Conservation (phyloP, 2,888 invertebrate genomes). For the Bembecia ichneumoniformis region DNA sequence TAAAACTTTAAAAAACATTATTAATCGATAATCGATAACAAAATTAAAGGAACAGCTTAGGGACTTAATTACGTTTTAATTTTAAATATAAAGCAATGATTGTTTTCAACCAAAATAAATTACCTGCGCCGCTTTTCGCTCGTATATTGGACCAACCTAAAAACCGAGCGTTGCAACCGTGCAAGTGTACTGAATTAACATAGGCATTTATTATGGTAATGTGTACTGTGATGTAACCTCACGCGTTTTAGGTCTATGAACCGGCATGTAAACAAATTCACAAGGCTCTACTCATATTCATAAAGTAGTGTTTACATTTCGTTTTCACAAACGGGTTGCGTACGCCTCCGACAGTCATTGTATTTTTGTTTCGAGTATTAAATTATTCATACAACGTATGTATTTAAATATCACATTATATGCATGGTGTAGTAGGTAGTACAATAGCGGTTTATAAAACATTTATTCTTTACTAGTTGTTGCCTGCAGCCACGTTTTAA, state of each 20-base stretch:
- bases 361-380: background rate
- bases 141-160: background rate
- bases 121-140: background rate
- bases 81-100: too few relatives aligned
- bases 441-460: too few relatives aligned
- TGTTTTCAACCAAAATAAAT: too few relatives aligned
- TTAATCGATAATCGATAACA: too few relatives aligned
- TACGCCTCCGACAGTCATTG: background rate
- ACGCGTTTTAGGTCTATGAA: conserved; percentile 22
- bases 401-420: background rate
- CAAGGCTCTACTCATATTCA: background rate
- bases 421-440: too few relatives aligned
- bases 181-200: background rate
- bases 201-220: background rate
- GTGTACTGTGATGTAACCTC: conserved; percentile 22
- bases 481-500: too few relatives aligned
- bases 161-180: background rate
- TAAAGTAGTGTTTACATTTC: background rate
- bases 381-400: background rate
- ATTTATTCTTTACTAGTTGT: too few relatives aligned
- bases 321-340: background rate
- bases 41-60: too few relatives aligned
- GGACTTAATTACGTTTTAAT: too few relatives aligned
- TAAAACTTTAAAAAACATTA: too few relatives aligned
- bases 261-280: conserved; percentile 27